phyloP scores from a whole-genome alignment of 2,113 vertebrate genomes.

The Platanista minor region DNA sequence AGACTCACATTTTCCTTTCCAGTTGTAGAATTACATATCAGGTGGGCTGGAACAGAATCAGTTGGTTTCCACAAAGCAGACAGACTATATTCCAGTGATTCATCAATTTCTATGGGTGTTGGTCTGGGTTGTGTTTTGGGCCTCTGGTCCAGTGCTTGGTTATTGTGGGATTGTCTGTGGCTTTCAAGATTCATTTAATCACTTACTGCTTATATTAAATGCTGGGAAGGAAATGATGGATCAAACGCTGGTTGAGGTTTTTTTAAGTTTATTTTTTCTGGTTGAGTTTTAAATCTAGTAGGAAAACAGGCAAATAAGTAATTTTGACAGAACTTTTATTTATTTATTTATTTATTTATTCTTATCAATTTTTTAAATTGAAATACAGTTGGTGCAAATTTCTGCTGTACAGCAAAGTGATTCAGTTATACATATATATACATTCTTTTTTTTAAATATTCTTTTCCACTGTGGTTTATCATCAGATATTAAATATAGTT shows the following conservation, averaged over 20 bases:
- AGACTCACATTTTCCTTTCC: constrained; percentile 24
- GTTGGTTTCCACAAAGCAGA: background rate
- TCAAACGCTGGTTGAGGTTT: background rate
- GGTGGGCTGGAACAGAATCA: background rate
- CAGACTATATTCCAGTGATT: background rate
- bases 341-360: background rate
- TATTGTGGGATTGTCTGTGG: background rate
- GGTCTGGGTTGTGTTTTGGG: background rate
- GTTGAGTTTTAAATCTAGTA: background rate
- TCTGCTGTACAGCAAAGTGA: background rate
- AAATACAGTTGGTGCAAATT: background rate
- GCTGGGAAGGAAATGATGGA: background rate
- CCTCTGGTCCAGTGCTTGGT: background rate
- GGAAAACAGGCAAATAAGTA: background rate
- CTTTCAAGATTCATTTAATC: constrained; percentile 1
- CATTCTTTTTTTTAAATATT: background rate
- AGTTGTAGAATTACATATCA: constrained; percentile 21
- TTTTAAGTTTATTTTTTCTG: background rate
- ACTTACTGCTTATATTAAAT: background rate
- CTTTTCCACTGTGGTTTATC: background rate
- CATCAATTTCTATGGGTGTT: background rate
- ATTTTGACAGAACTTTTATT: background rate
- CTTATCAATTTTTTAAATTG: background rate
- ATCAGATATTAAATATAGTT: background rate
- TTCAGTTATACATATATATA: background rate